phyloP scores from a whole-genome alignment of 2,113 vertebrate genomes.

The Tiliqua scincoides region DNA sequence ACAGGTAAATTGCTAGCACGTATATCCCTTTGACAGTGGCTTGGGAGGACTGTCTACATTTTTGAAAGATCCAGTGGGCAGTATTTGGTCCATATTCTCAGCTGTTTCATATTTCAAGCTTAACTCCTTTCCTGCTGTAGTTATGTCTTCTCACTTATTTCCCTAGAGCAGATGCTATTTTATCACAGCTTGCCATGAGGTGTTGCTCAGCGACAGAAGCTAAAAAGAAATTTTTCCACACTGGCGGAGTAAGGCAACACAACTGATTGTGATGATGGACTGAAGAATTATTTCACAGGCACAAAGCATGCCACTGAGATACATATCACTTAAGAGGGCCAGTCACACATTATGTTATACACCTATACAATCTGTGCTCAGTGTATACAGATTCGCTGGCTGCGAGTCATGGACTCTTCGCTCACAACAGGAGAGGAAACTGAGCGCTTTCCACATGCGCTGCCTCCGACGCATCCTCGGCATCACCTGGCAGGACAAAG shows the following conservation, averaged over 20 bases:
- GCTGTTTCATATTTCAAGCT: neutral
- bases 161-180: neutral
- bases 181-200: neutral
- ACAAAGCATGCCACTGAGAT: neutral
- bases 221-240: neutral
- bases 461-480: too few species aligned
- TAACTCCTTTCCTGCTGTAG: neutral
- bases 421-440: too few species aligned
- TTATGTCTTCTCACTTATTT: neutral
- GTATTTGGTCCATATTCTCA: neutral
- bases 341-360: too few species aligned
- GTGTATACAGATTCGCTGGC: too few species aligned
- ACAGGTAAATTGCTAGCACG: neutral
- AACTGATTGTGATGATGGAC: neutral
- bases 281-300: neutral
- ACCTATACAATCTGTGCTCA: too few species aligned
- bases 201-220: neutral
- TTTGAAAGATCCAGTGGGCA: neutral
- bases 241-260: neutral
- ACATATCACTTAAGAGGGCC: too few species aligned
- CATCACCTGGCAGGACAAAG: too few species aligned
- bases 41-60: neutral
- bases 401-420: too few species aligned
- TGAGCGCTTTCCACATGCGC: too few species aligned
- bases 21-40: neutral